Evolutionary conservation across 2,113 vertebrate species (phyloP).

Genomic region (Corynorhinus townsendii): DNA sequence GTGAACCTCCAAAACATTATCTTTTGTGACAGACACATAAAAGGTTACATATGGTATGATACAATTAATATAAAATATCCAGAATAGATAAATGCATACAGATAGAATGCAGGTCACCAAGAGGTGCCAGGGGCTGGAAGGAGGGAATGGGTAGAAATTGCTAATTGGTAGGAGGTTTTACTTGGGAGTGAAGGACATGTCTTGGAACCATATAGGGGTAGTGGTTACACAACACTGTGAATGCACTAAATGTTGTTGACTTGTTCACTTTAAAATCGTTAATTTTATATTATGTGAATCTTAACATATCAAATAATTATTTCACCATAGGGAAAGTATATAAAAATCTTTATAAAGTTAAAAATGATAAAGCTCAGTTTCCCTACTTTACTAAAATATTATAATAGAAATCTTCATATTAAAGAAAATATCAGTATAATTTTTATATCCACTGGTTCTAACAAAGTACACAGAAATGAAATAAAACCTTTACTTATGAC

Average conservation of each 20-base stretch:
- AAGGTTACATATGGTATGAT: background rate
- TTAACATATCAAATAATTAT: background rate
- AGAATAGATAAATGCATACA: background rate
- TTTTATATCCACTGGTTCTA: background rate
- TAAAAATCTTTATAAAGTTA: background rate
- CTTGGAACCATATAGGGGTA: background rate
- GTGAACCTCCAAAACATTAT: background rate
- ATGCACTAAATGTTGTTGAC: background rate
- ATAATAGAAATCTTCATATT: background rate
- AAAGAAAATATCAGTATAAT: background rate
- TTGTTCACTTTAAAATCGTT: background rate
- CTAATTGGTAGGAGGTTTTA: background rate
- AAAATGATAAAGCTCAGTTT: background rate
- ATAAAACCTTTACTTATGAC: background rate
- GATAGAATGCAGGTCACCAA: background rate
- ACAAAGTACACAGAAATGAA: background rate
- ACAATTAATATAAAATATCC: background rate
- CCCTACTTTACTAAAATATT: background rate
- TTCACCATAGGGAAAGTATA: background rate
- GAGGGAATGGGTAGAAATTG: background rate
- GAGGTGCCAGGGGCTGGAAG: background rate
- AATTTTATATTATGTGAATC: background rate
- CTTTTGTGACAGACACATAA: background rate
- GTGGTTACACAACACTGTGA: background rate
- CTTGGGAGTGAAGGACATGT: background rate